These are phyloP conservation scores for Luffia ferchaultella DNA, from an alignment of 2,888 invertebrate species.

Conservation along the genomic window DNA sequence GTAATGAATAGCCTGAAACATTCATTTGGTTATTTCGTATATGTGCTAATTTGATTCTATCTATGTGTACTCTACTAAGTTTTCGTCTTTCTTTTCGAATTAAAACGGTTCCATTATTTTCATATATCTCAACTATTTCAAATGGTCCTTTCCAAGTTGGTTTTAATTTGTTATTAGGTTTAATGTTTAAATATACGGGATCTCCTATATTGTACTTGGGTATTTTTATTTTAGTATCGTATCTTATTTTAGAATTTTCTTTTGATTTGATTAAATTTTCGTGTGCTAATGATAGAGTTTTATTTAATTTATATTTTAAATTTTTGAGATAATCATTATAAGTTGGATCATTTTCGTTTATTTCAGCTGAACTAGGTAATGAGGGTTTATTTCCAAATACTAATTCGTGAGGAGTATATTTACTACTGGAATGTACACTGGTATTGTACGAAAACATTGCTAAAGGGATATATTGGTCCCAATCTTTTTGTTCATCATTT, in stretches of 20 bases:
- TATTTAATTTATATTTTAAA: conserved; percentile 17
- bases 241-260: conserved; percentile 16
- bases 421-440: conserved; percentile 21
- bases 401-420: conserved; percentile 24
- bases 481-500: conserved; percentile 19
- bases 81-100: conserved; percentile 11
- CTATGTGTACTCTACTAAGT: conserved; percentile 11
- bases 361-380: conserved; percentile 16
- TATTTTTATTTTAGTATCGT: conserved; percentile 7
- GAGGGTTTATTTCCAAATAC: conserved; percentile 22
- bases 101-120: conserved; percentile 11
- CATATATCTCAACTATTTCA: conserved; percentile 12
- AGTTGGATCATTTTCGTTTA: conserved; percentile 13
- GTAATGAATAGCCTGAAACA: background rate
- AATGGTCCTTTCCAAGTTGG: conserved; percentile 13
- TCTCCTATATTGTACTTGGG: conserved; percentile 12
- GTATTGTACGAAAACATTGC: conserved; percentile 25
- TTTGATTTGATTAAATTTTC: conserved; percentile 17
- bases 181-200: conserved; percentile 11
- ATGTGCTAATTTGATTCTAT: conserved; percentile 9
- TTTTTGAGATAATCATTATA: conserved; percentile 17
- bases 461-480: conserved; percentile 21
- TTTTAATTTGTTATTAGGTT: conserved; percentile 10
- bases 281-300: conserved; percentile 13
- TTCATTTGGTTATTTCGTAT: background rate